These are phyloP conservation scores for Lithophane leautieri DNA, from an alignment of 2,888 invertebrate species.

Conservation along the genomic window DNA sequence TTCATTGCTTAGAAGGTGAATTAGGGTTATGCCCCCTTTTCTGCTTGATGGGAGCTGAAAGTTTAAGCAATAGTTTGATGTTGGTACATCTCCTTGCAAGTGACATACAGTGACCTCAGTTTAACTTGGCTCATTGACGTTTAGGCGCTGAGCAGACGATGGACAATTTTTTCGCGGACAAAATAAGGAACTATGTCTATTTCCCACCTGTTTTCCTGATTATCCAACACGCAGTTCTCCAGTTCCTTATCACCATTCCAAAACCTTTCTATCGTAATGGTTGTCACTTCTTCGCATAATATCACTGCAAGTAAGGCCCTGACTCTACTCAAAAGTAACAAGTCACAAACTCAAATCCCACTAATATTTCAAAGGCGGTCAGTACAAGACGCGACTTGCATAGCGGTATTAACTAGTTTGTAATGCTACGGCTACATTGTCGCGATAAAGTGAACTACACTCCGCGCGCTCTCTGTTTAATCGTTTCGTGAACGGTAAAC, in stretches of 20 bases:
- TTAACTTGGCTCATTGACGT: not conserved
- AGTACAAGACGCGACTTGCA: too few relatives aligned
- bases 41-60: slow-evolving; percentile 11
- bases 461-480: too few relatives aligned
- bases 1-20: slow-evolving; percentile 29
- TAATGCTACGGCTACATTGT: too few relatives aligned
- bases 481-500: too few relatives aligned
- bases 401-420: too few relatives aligned
- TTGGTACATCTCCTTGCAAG: slow-evolving; percentile 19
- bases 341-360: not conserved
- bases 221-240: not conserved
- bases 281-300: not conserved
- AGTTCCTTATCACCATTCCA: not conserved
- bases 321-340: not conserved
- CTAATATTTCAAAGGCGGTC: too few relatives aligned
- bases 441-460: too few relatives aligned
- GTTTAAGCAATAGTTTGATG: slow-evolving; percentile 1
- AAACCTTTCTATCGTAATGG: not conserved
- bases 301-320: not conserved
- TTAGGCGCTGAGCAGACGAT: too few relatives aligned
- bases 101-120: slow-evolving; percentile 1
- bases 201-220: not conserved
- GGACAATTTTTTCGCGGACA: too few relatives aligned
- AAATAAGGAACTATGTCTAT: too few relatives aligned
- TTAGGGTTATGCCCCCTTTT: slow-evolving; percentile 47